phyloP scores from a whole-genome alignment of 2,797 vertebrate species.

The Eulemur coronatus region DNA sequence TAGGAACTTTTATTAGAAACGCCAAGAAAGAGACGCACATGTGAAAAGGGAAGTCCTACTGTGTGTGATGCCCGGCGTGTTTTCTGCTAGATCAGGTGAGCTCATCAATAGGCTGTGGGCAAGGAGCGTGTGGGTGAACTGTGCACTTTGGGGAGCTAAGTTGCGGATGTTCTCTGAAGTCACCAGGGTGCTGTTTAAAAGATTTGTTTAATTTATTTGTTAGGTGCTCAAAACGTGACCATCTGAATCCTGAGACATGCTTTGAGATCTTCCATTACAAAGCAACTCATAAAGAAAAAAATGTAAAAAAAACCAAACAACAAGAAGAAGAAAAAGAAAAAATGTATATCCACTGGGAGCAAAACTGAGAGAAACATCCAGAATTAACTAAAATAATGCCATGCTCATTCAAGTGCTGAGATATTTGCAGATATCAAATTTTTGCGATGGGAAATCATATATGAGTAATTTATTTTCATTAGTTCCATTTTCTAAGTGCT shows the following conservation, averaged over 20 bases:
- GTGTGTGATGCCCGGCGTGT: not conserved
- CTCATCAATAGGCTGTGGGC: not conserved
- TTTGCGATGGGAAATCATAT: not conserved
- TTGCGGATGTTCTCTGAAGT: not conserved
- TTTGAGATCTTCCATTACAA: constrained; percentile 10
- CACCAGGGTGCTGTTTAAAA: not conserved
- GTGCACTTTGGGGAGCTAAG: not conserved
- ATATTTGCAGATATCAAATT: not conserved
- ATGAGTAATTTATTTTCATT: constrained; percentile 51
- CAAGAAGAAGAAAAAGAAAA: not conserved
- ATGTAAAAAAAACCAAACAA: no score
- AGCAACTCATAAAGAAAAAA: not conserved
- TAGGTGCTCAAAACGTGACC: not conserved
- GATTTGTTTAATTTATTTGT: not conserved
- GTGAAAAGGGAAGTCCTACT: not conserved
- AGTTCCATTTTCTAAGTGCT: constrained; percentile 28
- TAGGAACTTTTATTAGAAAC: not conserved
- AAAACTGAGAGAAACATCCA: not conserved
- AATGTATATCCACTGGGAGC: not conserved
- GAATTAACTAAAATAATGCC: not conserved
- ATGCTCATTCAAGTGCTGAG: not conserved
- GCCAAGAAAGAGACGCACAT: not conserved
- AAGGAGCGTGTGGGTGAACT: not conserved
- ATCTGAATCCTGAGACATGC: not conserved
- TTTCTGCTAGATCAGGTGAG: not conserved